These are phyloP conservation scores for Luidia sarsii DNA, from an alignment of 53 echinoderm and acorn worm genomes.

Conservation along the genomic window DNA sequence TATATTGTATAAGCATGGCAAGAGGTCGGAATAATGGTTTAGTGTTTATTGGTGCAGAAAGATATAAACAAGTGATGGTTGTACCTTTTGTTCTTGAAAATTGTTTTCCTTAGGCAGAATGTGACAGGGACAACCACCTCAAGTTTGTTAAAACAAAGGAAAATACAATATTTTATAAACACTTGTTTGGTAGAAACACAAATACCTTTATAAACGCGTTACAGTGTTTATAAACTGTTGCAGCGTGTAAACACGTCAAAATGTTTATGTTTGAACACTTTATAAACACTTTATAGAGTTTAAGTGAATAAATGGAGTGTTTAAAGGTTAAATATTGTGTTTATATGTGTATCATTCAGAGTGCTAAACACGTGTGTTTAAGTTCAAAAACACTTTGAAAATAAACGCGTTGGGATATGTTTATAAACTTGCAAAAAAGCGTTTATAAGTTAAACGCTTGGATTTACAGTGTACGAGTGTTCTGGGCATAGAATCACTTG, in stretches of 20 bases:
- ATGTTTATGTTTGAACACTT: constrained; percentile 1
- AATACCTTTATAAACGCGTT: neutral
- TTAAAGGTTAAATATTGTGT: neutral
- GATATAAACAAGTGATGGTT: no score
- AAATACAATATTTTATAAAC: no score
- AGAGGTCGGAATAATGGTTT: no score
- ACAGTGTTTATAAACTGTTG: neutral
- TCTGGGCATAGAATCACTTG: no score
- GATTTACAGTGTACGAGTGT: constrained; percentile 16
- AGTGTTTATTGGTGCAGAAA: no score
- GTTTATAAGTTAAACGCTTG: constrained; percentile 5
- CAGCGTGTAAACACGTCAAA: constrained; percentile 2
- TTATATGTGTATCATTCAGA: neutral
- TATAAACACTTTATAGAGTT: neutral
- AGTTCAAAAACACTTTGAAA: neutral
- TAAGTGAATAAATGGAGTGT: neutral
- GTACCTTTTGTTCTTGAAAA: no score
- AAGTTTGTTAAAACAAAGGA: no score
- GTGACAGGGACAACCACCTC: no score
- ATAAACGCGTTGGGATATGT: neutral
- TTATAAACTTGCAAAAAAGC: no score
- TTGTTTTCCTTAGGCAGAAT: no score
- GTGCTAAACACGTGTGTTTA: no score
- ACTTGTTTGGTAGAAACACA: neutral
- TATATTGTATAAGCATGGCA: no score